Evolutionary conservation across 2,797 vertebrate species (phyloP).

Genomic region (Rhinogobio ventralis): DNA sequence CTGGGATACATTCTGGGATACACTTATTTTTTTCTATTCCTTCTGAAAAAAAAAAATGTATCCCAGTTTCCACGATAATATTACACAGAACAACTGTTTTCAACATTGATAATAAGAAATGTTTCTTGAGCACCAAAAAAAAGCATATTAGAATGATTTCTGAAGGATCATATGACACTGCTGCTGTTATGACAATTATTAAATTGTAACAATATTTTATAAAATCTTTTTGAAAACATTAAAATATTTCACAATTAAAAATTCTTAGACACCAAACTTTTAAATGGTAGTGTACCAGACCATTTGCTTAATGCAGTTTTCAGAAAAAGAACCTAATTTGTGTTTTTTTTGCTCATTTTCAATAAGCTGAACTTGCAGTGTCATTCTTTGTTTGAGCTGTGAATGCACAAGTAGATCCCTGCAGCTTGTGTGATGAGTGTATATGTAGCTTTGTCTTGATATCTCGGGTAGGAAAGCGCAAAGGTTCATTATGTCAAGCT

Average conservation of each 20-base stretch:
- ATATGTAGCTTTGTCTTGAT: neutral
- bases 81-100: neutral
- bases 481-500: neutral
- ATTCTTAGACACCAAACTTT: too few species aligned
- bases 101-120: neutral
- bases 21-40: neutral
- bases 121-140: neutral
- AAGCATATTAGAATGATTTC: neutral
- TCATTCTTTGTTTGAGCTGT: neutral
- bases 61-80: neutral
- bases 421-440: neutral
- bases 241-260: too few species aligned
- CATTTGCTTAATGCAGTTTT: neutral
- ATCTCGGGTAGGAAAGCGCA: neutral
- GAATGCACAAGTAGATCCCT: neutral
- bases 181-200: too few species aligned
- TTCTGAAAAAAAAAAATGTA: neutral
- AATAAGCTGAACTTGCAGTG: neutral
- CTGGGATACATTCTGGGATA: neutral
- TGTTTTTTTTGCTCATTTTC: neutral
- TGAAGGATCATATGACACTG: neutral
- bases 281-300: neutral
- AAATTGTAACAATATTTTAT: neutral
- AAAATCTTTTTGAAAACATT: neutral
- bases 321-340: neutral